Evolutionary conservation across 2,113 vertebrate genomes (phyloP).

Genomic region (Nerophis ophidion): DNA sequence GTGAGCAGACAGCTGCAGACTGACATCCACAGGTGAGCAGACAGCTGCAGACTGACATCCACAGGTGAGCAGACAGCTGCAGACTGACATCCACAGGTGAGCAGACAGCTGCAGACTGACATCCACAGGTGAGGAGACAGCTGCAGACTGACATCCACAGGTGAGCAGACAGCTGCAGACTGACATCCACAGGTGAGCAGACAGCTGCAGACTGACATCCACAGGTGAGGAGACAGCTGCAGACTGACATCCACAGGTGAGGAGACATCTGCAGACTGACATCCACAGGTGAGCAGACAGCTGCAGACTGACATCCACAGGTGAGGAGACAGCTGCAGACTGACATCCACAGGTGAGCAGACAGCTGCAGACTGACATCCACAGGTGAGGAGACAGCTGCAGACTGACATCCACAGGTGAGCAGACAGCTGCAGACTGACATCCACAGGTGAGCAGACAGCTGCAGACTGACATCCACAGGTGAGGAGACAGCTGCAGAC

Average conservation of each 20-base stretch:
- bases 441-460: constrained; percentile 85
- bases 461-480: constrained; percentile 84
- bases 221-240: constrained; percentile 86
- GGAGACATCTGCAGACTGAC: constrained; percentile 81
- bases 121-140: constrained; percentile 85
- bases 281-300: constrained; percentile 85
- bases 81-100: constrained; percentile 83
- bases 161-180: constrained; percentile 83
- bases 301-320: constrained; percentile 84
- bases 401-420: constrained; percentile 83
- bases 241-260: constrained; percentile 83
- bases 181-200: constrained; percentile 84
- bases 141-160: constrained; percentile 84
- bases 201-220: constrained; percentile 81
- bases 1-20: constrained; percentile 83
- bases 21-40: constrained; percentile 84
- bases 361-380: constrained; percentile 81
- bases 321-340: constrained; percentile 83
- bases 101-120: constrained; percentile 79
- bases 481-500: constrained; percentile 83
- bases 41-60: constrained; percentile 81
- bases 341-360: constrained; percentile 84
- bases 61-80: constrained; percentile 86
- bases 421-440: constrained; percentile 79
- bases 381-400: constrained; percentile 86